Base-by-base conservation (phyloP, 2,888 invertebrate genomes). In the Caradrina clavipalpis region DNA sequence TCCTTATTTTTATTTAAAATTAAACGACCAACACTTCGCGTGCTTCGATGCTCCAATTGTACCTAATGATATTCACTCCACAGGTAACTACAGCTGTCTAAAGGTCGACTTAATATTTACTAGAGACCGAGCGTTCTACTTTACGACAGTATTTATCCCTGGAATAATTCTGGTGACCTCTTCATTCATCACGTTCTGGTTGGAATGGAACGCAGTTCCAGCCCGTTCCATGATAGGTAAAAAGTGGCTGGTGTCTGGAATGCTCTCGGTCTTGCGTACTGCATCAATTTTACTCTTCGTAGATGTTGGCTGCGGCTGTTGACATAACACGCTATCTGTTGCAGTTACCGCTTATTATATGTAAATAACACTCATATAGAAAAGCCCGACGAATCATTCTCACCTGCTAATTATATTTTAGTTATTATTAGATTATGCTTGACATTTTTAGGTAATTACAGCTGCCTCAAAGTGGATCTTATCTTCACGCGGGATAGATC, bases 401-500 rank as follows among this genome's bases (percentile, higher is more conserved):
- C 87, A 86, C 75, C 55, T 80, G 77, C 78, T 80, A 85, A 71
- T 57, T 81, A 80, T 66, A 65, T 82, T 84, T 81, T 88, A 87
- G 84, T 86, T 90, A 88, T 92, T 92, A 91, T 89, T 94, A 92
- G 92, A 92, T 87, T 90, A 77, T 95, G 95, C 95, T 95, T 95
- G 86, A 89, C 87, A 89, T 94, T 96, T 95, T 92, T 97, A 99
- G 99, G 98, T 96, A 98, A 99, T 97, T 99, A 98, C 97, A 99
- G 99, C 97, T 99, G 99, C 96, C 97, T 99, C 90, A 98, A 97
- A 96, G 99, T 99, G 96, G 98, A 98, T 96, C 97, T 99, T 93
- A 98, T 98, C 96, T 99, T 99, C 97, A 99, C 98, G 86, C 97
- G 99, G 94, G 99, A 99, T 97, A 97, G 98, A 96, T 98, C 98